Base-by-base conservation (phyloP, 2,113 vertebrate genomes). In the Osmerus eperlanus region DNA sequence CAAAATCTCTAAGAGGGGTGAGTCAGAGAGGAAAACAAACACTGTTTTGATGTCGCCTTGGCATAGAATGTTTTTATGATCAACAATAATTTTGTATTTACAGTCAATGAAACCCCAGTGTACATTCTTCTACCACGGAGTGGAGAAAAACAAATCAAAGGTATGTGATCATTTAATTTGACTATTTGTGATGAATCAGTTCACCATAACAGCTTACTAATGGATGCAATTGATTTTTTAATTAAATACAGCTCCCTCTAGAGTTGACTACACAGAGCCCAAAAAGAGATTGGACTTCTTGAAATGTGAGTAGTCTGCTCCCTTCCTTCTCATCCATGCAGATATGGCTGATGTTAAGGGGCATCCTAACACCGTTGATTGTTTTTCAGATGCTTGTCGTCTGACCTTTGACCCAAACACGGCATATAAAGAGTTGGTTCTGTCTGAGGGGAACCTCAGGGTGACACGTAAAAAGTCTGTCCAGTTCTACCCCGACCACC, bases 371-470 rank as follows among this genome's bases (percentile, higher is more conserved):
- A 12, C 13, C 32, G 21, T 18, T 75, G 9, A 15, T 0, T 62
- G 72, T 72, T 68, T 5, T 52, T 74, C 82, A 93, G 92, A 93
- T 75, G 67, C 78, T 63, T 85, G 79, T 70, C 88, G 82, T 72
- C 71, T 93, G 76, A 90, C 90, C 52, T 91, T 93, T 53, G 91
- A 93, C 76, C 84, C 85, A 25, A 92, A 92, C 85, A 91, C 92
- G 3, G 83, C 85, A 19, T 92, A 90, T 47, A 92, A 91, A 78
- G 91, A 93, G 84, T 81, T 93, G 73, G 84, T 86, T 18, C 32
- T 93, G 67, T 87, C 90, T 0, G 88, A 92, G 0, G 88, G 89
- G 4, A 91, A 91, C 82, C 88, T 87, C 32, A 88, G 61, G 68
- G 87, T 89, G 66, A 87, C 72, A 0, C 78, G 41, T 9, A 92